Evolutionary conservation across 2,888 invertebrate species (phyloP).

Genomic region (Lepidocyrtoides sp.): DNA sequence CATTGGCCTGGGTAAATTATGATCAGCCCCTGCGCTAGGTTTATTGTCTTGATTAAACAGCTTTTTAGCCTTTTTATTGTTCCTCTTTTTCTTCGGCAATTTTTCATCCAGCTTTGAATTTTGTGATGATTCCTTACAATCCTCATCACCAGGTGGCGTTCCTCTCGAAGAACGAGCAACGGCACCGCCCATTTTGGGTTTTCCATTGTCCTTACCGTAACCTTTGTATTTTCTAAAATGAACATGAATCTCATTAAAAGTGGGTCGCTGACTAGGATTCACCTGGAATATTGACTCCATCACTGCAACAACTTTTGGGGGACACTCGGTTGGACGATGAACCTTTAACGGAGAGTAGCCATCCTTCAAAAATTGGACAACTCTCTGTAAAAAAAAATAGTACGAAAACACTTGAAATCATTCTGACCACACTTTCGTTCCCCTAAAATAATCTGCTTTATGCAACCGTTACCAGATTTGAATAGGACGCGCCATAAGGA

Average conservation of each 20-base stretch:
- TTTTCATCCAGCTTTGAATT: background rate
- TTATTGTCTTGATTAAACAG: background rate
- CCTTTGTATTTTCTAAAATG: constrained; percentile 50
- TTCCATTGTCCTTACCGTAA: constrained; percentile 13
- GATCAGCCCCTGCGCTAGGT: background rate
- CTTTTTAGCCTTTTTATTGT: constrained; percentile 3
- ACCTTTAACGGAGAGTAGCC: constrained; percentile 66
- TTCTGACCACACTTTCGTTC: too few relatives aligned
- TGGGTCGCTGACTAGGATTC: constrained; percentile 73
- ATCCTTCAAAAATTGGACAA: constrained; percentile 55
- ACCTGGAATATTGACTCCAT: constrained; percentile 70
- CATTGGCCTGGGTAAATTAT: background rate
- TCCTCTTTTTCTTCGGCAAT: constrained; percentile 8
- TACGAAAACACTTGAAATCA: background rate
- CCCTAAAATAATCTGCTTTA: too few relatives aligned
- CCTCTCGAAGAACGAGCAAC: background rate
- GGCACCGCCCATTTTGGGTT: background rate
- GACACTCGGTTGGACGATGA: constrained; percentile 61
- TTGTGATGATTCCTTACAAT: background rate
- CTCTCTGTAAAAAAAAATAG: constrained; percentile 47
- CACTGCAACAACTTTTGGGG: constrained; percentile 27
- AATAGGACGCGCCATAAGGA: constrained; percentile 58
- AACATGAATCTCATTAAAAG: constrained; percentile 53
- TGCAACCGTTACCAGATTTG: background rate
- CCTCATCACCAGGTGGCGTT: background rate